These are phyloP conservation scores for Bryconaethiops microstoma DNA, from an alignment of 2,797 vertebrate species.

Conservation along the genomic window DNA sequence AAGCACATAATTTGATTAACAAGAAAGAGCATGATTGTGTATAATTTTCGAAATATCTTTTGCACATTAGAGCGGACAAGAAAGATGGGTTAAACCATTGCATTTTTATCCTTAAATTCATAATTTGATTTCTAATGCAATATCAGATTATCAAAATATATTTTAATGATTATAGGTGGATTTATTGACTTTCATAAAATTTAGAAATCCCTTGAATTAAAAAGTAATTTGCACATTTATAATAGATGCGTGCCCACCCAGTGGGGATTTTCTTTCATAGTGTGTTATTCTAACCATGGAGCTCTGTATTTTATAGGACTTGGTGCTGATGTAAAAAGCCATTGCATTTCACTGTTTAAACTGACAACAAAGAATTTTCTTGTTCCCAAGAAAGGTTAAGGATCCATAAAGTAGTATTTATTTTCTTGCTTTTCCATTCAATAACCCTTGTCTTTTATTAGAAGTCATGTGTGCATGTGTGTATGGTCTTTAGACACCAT, in stretches of 20 bases:
- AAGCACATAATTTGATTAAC: slow-evolving; percentile 21
- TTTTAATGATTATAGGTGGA: slow-evolving; percentile 58
- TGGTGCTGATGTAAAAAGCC: slow-evolving; percentile 53
- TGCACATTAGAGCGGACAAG: slow-evolving; percentile 36
- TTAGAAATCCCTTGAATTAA: slow-evolving; percentile 49
- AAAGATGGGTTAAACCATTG: slow-evolving; percentile 45
- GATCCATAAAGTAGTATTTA: slow-evolving; percentile 32
- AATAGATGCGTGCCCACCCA: slow-evolving; percentile 36
- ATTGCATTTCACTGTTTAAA: slow-evolving; percentile 22
- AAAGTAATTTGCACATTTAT: slow-evolving; percentile 60
- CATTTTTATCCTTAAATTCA: slow-evolving; percentile 36
- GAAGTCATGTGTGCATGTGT: slow-evolving; percentile 25
- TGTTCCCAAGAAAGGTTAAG: slow-evolving; percentile 32
- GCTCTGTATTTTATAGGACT: slow-evolving; percentile 43
- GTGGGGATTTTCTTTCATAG: slow-evolving; percentile 45
- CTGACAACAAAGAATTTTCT: neutral
- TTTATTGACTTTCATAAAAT: slow-evolving; percentile 47
- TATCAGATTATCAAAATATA: slow-evolving; percentile 53
- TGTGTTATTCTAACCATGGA: slow-evolving; percentile 42
- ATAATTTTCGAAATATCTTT: slow-evolving; percentile 9
- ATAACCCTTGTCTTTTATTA: neutral
- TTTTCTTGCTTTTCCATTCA: slow-evolving; percentile 3
- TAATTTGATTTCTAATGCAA: slow-evolving; percentile 56
- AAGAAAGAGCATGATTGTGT: neutral
- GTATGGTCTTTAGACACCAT: slow-evolving; percentile 3